A percentile compares a stretch with the other conserved stretches of the same genome.
Conservation (phyloP, 2,113 vertebrate genomes). For the Vulpes ferrilata region DNA sequence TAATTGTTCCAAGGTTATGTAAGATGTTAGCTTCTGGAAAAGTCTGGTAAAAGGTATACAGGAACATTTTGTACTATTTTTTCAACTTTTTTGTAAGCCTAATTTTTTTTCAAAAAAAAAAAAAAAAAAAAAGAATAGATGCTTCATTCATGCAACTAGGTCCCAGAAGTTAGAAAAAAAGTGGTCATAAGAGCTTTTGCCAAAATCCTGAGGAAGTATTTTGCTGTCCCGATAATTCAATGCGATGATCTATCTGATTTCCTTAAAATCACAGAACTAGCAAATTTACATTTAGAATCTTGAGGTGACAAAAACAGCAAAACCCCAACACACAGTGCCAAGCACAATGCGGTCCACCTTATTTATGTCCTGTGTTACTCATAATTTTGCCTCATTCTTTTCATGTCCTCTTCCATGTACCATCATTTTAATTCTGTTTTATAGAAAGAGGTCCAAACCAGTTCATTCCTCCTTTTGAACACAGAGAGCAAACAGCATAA, state of each 20-base stretch:
- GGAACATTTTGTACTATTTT: background rate
- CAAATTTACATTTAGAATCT: slow-evolving; percentile 29
- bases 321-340: background rate
- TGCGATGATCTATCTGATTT: slow-evolving; percentile 42
- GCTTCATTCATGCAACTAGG: background rate
- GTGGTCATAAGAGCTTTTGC: background rate
- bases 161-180: slow-evolving; percentile 6
- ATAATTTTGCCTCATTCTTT: slow-evolving; percentile 48
- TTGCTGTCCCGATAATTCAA: slow-evolving; percentile 8
- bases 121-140: background rate
- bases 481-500: slow-evolving; percentile 73
- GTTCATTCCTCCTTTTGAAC: slow-evolving; percentile 54
- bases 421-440: slow-evolving; percentile 69
- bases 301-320: background rate
- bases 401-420: background rate
- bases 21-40: background rate
- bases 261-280: background rate
- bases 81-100: background rate
- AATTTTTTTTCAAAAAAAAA: background rate
- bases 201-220: background rate
- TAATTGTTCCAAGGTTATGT: background rate
- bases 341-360: background rate
- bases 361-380: background rate
- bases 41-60: background rate
- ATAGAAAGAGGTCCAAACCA: slow-evolving; percentile 64